phyloP scores from a whole-genome alignment of 1,140 invertebrate genomes.

The Drosophila orosa region DNA sequence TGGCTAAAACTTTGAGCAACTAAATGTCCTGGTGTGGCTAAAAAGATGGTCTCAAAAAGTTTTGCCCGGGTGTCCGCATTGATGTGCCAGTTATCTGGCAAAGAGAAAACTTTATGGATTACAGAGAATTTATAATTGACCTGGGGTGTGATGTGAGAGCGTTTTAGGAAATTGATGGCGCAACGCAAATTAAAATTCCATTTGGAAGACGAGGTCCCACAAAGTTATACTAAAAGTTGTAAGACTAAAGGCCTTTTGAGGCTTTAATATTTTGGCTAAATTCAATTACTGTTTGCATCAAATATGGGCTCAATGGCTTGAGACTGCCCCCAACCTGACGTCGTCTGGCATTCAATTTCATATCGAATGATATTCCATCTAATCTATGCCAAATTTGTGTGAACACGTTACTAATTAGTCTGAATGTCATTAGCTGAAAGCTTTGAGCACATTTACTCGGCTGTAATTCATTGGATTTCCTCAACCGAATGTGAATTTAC shows the following conservation, averaged over 20 bases:
- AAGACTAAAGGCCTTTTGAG: neutral
- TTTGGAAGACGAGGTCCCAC: neutral
- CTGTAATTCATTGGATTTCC: conserved; percentile 43
- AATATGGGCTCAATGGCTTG: neutral
- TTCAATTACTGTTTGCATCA: conserved; percentile 12
- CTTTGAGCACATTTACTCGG: conserved; percentile 45
- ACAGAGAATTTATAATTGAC: conserved; percentile 45
- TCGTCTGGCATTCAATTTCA: conserved; percentile 27
- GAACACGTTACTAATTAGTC: conserved; percentile 66
- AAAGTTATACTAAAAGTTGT: conserved; percentile 6
- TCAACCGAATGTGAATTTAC: neutral
- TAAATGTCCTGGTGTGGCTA: conserved; percentile 44
- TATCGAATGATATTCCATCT: conserved; percentile 37
- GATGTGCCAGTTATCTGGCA: conserved; percentile 6
- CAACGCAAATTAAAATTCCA: conserved; percentile 41
- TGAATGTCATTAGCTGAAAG: conserved; percentile 47
- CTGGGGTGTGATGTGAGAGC: conserved; percentile 11
- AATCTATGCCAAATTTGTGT: conserved; percentile 60
- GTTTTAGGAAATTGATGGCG: conserved; percentile 33
- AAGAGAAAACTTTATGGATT: conserved; percentile 40
- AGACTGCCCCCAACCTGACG: neutral
- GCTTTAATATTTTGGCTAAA: neutral
- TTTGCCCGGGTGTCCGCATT: conserved; percentile 17
- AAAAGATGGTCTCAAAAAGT: conserved; percentile 25
- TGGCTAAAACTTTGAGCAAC: conserved; percentile 50